Evolutionary conservation across 2,888 invertebrate species (phyloP).

Genomic region (Miltochrista miniata): DNA sequence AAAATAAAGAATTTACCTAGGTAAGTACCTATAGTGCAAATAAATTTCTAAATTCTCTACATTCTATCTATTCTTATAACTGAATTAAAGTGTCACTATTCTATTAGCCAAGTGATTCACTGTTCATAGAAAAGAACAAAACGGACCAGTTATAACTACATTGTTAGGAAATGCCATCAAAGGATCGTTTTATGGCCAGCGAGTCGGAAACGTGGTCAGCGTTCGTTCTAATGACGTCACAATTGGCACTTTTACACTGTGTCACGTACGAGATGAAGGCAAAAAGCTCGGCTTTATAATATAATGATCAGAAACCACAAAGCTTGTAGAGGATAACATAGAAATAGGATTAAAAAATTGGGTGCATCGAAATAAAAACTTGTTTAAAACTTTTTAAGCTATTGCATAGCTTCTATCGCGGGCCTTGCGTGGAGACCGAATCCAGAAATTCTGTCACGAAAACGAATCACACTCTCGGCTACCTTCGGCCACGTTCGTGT

Average conservation of each 20-base stretch:
- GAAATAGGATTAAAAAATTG: not conserved
- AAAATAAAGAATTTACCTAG: too few species aligned
- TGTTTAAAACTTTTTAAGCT: too few species aligned
- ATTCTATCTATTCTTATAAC: not conserved
- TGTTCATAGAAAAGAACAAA: conserved; percentile 17
- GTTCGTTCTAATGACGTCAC: conserved; percentile 28
- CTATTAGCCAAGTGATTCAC: conserved; percentile 15
- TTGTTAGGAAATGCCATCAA: conserved; percentile 53
- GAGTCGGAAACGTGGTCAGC: conserved; percentile 72
- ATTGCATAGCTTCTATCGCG: too few species aligned
- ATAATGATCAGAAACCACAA: conserved; percentile 10
- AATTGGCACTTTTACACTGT: conserved; percentile 70
- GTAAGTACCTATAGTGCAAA: too few species aligned
- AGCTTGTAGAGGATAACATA: conserved; percentile 3
- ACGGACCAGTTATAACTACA: conserved; percentile 23
- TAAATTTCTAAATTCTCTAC: too few species aligned
- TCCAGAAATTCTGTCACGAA: too few species aligned
- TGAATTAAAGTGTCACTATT: conserved; percentile 2
- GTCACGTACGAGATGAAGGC: conserved; percentile 67
- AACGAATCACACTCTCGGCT: too few species aligned
- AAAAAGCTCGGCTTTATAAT: conserved; percentile 11
- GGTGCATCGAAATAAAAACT: not conserved
- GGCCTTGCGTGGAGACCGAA: too few species aligned
- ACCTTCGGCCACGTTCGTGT: too few species aligned
- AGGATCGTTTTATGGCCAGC: conserved; percentile 57